phyloP scores from a whole-genome alignment of 2,113 vertebrate genomes.

The Lampris incognitus region DNA sequence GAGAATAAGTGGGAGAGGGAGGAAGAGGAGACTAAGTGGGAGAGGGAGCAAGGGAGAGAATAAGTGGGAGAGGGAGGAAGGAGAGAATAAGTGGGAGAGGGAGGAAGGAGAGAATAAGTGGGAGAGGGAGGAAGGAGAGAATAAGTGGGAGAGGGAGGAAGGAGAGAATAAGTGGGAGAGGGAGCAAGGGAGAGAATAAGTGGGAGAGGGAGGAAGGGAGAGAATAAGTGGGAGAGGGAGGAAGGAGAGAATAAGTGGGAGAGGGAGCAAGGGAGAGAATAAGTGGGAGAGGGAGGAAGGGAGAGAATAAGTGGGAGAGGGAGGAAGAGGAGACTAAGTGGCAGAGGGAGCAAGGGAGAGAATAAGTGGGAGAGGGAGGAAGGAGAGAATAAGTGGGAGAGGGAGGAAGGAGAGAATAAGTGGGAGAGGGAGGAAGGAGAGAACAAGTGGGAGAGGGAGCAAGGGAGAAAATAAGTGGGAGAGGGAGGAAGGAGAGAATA shows the following conservation, averaged over 20 bases:
- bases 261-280: not conserved
- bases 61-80: not conserved
- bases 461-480: not conserved
- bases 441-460: not conserved
- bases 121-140: no score
- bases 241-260: not conserved
- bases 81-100: no score
- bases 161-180: no score
- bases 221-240: not conserved
- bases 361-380: not conserved
- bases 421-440: no score
- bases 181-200: no score
- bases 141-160: no score
- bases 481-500: no score
- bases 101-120: no score
- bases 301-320: not conserved
- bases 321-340: not conserved
- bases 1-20: not conserved
- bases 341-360: not conserved
- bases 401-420: no score
- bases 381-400: no score
- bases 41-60: not conserved
- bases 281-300: no score
- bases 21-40: not conserved
- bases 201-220: not conserved